Conservation (phyloP, 2,113 vertebrate genomes). For the Erythrocercus mccallii region DNA sequence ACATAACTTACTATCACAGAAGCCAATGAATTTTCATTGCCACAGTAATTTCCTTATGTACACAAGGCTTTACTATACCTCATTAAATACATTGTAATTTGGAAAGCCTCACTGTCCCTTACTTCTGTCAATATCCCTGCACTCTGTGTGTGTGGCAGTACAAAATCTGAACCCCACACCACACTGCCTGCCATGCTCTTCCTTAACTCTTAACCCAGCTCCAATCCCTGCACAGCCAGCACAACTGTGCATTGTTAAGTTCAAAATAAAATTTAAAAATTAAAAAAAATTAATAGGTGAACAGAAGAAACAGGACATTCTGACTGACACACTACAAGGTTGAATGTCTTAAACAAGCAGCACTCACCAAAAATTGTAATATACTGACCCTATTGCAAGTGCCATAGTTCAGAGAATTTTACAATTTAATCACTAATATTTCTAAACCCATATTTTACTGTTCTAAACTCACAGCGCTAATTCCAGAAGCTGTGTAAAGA, state of each 20-base stretch:
- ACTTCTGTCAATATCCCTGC: not conserved
- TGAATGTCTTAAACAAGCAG: not conserved
- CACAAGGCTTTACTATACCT: not conserved
- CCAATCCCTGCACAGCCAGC: not conserved
- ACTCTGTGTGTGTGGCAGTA: not conserved
- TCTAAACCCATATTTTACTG: slow-evolving; percentile 16
- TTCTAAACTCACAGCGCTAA: not conserved
- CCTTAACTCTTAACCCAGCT: not conserved
- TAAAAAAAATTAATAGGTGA: not conserved
- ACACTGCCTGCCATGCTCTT: not conserved
- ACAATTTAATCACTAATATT: slow-evolving; percentile 43
- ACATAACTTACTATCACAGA: not conserved
- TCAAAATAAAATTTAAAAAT: not conserved
- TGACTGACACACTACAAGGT: slow-evolving; percentile 33
- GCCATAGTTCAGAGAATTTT: slow-evolving; percentile 31
- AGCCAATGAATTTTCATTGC: slow-evolving; percentile 3
- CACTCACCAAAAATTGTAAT: not conserved
- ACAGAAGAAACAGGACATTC: not conserved
- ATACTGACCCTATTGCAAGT: slow-evolving; percentile 1
- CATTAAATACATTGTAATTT: not conserved
- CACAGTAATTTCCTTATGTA: not conserved
- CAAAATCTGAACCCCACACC: not conserved
- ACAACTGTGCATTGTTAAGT: not conserved
- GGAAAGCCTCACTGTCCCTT: not conserved
- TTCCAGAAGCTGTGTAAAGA: not conserved